phyloP scores from a whole-genome alignment of 2,888 invertebrate species.

The Phragmatobia fuliginosa region DNA sequence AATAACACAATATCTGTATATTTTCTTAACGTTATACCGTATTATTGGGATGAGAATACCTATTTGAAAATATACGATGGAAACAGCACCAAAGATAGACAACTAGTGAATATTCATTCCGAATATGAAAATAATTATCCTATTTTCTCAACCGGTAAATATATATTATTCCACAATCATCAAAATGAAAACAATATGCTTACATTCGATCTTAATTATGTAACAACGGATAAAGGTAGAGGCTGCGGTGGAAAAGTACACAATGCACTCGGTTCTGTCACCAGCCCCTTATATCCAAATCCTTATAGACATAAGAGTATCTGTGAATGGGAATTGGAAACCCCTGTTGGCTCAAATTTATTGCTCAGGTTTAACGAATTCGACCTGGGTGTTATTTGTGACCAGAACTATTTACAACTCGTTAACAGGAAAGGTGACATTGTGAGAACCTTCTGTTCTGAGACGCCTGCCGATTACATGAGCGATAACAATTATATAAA shows the following conservation, averaged over 20 bases:
- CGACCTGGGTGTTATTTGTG: conserved; percentile 89
- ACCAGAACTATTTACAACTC: conserved; percentile 88
- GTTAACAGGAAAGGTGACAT: conserved; percentile 79
- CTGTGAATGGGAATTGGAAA: conserved; percentile 79
- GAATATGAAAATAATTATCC: conserved; percentile 54
- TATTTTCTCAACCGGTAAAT: conserved; percentile 90
- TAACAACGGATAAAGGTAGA: conserved; percentile 71
- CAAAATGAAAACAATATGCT: conserved; percentile 55
- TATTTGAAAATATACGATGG: conserved; percentile 80
- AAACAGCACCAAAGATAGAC: conserved; percentile 55
- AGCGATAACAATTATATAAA: conserved; percentile 85
- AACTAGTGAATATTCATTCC: conserved; percentile 53
- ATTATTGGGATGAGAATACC: conserved; percentile 60
- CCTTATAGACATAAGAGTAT: conserved; percentile 64
- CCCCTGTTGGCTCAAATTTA: conserved; percentile 66
- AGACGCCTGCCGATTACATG: conserved; percentile 87
- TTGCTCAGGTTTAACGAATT: conserved; percentile 77
- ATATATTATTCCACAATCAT: conserved; percentile 86
- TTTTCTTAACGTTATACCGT: conserved; percentile 59
- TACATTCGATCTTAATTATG: conserved; percentile 69
- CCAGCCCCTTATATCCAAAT: conserved; percentile 78
- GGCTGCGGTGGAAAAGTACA: conserved; percentile 77
- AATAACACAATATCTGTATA: conserved; percentile 91
- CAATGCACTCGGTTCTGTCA: conserved; percentile 66
- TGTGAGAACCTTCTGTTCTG: conserved; percentile 77